These are phyloP conservation scores for Oreocharis arfaki DNA, from an alignment of 2,113 vertebrate genomes.

Conservation along the genomic window DNA sequence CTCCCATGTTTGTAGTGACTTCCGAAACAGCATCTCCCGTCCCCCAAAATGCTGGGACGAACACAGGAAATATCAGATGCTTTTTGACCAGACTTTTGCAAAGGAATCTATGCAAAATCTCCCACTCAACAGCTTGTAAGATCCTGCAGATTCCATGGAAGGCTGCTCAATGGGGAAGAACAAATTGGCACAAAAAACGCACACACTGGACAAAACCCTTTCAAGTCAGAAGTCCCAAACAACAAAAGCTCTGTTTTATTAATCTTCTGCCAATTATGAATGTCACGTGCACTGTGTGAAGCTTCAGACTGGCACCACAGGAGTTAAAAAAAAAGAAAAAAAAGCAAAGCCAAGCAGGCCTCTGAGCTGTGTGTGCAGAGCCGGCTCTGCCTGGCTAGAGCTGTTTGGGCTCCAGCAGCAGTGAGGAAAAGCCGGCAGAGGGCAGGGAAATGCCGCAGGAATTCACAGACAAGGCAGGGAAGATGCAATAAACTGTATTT, in stretches of 20 bases:
- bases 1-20: not conserved
- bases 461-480: not conserved
- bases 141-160: not conserved
- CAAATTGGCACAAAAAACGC: not conserved
- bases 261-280: not conserved
- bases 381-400: not conserved
- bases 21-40: not conserved
- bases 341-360: not conserved
- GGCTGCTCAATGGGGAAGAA: not conserved
- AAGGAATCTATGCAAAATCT: not conserved
- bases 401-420: not conserved
- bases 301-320: not conserved
- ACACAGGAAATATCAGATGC: fast-evolving
- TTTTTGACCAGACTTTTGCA: not conserved
- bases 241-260: constrained; percentile 14
- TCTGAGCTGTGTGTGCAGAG: not conserved
- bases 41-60: not conserved
- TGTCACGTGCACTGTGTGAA: not conserved
- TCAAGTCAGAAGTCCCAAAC: not conserved
- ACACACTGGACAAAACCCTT: not conserved
- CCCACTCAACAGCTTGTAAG: not conserved
- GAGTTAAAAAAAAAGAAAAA: not conserved
- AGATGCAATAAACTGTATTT: not conserved
- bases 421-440: not conserved
- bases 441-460: not conserved